phyloP scores from a whole-genome alignment of 2,113 vertebrate species.

The Oreamnos americanus region DNA sequence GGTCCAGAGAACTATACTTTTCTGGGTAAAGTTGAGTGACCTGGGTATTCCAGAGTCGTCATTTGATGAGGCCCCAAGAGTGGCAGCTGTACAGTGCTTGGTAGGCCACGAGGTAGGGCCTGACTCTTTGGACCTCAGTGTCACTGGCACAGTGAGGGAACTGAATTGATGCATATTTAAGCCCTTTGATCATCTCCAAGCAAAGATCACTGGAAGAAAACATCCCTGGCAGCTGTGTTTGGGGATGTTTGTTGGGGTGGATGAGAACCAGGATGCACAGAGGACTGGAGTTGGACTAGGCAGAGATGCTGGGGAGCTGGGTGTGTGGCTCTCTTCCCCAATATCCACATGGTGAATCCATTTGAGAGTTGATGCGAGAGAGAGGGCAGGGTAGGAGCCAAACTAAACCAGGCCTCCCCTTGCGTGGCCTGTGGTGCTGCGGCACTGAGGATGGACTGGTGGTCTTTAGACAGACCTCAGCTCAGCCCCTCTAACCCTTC shows the following conservation, averaged over 20 bases:
- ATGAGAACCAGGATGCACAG: background rate
- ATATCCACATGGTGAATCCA: background rate
- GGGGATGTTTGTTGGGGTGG: too few relatives aligned
- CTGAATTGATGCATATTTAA: background rate
- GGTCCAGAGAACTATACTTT: background rate
- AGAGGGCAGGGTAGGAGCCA: background rate
- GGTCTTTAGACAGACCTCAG: background rate
- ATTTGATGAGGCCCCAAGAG: background rate
- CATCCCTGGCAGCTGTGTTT: background rate
- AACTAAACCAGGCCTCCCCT: background rate
- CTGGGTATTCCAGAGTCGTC: background rate
- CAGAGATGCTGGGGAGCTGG: background rate
- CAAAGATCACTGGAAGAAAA: background rate
- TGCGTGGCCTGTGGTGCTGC: fast-evolving
- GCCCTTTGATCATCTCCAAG: background rate
- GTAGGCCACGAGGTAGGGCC: background rate
- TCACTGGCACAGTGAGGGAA: background rate
- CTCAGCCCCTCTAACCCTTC: background rate
- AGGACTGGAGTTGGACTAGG: background rate
- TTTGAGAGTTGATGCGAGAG: background rate
- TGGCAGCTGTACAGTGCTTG: background rate
- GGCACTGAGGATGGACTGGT: background rate
- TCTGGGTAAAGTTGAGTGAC: background rate
- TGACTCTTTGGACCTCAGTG: background rate
- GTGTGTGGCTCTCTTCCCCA: background rate